Percentiles rank a stretch among this genome's conserved stretches.
Evolutionary conservation across 2,888 invertebrate species (phyloP).

Genomic region (Dolichopus griseipennis): DNA sequence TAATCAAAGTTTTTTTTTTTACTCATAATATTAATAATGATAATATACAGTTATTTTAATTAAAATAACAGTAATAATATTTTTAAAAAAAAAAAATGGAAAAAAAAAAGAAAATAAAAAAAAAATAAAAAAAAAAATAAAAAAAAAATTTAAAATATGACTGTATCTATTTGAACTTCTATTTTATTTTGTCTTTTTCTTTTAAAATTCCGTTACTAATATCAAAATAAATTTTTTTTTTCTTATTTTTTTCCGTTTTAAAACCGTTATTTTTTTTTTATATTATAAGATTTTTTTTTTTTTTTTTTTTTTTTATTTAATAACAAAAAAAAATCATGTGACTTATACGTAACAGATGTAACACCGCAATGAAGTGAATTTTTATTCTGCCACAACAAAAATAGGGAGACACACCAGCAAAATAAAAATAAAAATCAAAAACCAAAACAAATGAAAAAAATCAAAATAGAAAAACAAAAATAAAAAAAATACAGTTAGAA

Average conservation of each 20-base stretch:
- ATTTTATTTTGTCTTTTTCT: background rate
- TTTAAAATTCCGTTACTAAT: background rate
- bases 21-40: no score
- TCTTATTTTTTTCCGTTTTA: background rate
- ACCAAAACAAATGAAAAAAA: constrained; percentile 11
- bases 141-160: background rate
- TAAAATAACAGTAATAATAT: no score
- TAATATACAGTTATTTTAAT: no score
- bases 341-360: constrained; percentile 44
- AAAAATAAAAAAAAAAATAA: background rate
- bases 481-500: no score
- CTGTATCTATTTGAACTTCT: no score
- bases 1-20: no score
- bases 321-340: constrained; percentile 23
- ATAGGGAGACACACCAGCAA: constrained; percentile 11
- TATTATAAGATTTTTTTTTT: background rate
- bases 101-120: background rate
- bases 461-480: no score
- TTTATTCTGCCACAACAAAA: constrained; percentile 24
- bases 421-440: constrained; percentile 25
- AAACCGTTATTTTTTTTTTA: background rate
- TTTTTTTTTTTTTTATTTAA: background rate
- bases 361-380: constrained; percentile 42
- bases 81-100: no score
- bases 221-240: background rate